Base-by-base conservation (phyloP, 1,140 invertebrate genomes). In the Leptinotarsa defecta region DNA sequence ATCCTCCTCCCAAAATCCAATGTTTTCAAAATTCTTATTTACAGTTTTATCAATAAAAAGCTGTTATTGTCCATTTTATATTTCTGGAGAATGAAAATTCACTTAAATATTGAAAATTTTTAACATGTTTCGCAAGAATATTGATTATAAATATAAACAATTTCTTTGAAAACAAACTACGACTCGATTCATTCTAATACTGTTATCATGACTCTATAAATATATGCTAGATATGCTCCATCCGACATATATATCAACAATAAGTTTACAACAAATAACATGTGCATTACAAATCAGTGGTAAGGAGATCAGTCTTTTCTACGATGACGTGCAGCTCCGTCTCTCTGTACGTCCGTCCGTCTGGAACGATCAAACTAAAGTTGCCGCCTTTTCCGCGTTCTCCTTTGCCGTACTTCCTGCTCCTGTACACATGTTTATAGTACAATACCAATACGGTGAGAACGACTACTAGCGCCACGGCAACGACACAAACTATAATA, bases 241-340 rank as follows among this genome's bases (percentile, higher is more conserved):
- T 43, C 34, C 8, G 8, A 43, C 34, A 57, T 57, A 17, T 57
- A 57, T 5, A 57, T 17, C 13, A 57, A 57, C 52, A 57, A 57
- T 4, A 43, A 43, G 1, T 43, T 3, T 57, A 57, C 52, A 57
- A 57, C 52, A 57, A 57, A 5, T 57, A 57, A 17, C n/a, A 15
- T 19, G 15, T 19, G 52, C 52, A 57, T 90, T 87, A 94, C 85
- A 94, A 89, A 84, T 94, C 91, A 68, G 93, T 94, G 24, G 92
- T 94, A 43, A 95, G 86, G 24, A 94, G 89, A 83, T 94, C 92
- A 13, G 93, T 91, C 82, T 91, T 91, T 87, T 95, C 94, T 68
- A 94, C 91, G 82, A 94, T 91, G 78, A 94, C 92, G 84, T 94
- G 92, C 80, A 95, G 90, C 85, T 95, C 94, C 3, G 93, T 95